Percentiles rank a stretch among this genome's conserved stretches.
Evolutionary conservation across 2,797 vertebrate species (phyloP).

Genomic region (Leptodactylus fallax): DNA sequence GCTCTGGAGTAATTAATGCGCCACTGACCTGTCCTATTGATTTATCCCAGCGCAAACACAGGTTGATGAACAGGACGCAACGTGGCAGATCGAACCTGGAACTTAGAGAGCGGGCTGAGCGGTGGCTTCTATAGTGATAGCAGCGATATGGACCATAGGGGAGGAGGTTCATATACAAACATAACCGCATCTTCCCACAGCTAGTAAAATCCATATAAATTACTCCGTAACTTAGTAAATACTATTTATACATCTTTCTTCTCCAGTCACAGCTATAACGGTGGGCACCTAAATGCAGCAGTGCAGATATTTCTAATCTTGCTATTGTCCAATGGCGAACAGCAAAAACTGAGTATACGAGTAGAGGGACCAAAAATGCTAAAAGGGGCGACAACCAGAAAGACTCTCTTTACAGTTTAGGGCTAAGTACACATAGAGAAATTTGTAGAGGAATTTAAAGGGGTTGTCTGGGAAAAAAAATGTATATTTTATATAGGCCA

Average conservation of each 20-base stretch:
- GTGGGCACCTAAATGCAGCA: no score
- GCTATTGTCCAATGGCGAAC: no score
- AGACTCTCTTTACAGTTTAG: no score
- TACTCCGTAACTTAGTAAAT: background rate
- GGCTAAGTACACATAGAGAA: no score
- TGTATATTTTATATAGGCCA: no score
- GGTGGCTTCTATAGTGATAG: background rate
- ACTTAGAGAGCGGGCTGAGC: conserved; percentile 3
- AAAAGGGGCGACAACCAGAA: no score
- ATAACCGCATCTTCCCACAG: background rate
- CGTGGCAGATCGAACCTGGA: conserved; percentile 46
- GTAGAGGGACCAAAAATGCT: no score
- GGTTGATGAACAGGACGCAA: conserved; percentile 53
- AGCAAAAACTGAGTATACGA: no score
- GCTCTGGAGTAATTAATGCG: conserved; percentile 61
- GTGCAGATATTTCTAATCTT: no score
- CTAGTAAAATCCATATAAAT: background rate
- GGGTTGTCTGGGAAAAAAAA: no score
- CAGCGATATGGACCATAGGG: background rate
- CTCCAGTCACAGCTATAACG: background rate
- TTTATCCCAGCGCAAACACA: conserved; percentile 57
- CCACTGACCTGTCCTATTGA: conserved; percentile 61
- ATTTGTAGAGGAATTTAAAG: no score
- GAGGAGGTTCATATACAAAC: background rate
- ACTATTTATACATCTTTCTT: background rate